Conservation (phyloP, 2,113 vertebrate species). For the Tachysurus fulvidraco region DNA sequence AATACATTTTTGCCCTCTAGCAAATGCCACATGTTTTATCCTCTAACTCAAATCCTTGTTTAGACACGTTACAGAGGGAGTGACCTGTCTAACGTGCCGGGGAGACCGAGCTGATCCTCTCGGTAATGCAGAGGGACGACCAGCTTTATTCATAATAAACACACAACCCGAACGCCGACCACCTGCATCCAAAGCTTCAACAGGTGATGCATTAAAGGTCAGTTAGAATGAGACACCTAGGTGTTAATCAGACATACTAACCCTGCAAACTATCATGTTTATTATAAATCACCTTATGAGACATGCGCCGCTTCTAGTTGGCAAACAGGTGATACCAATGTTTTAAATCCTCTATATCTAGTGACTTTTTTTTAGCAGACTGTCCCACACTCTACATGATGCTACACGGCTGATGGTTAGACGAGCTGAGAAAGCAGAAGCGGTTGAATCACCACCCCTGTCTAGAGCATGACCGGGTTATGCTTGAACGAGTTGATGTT, state of each 20-base stretch:
- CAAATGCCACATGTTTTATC: conserved; percentile 13
- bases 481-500: neutral
- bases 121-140: neutral
- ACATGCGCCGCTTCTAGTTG: neutral
- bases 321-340: neutral
- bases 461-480: neutral
- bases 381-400: neutral
- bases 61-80: conserved; percentile 7
- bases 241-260: neutral
- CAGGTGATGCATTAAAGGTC: neutral
- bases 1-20: conserved; percentile 22
- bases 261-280: neutral
- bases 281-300: neutral
- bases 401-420: neutral
- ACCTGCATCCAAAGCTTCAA: neutral
- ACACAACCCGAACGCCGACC: neutral
- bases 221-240: neutral
- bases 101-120: neutral
- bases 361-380: neutral
- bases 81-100: neutral
- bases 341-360: neutral
- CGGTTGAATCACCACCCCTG: neutral
- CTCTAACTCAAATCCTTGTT: conserved; percentile 22
- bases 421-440: neutral
- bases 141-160: neutral